Evolutionary conservation across 2,797 vertebrate species (phyloP), one percentile per base, ranked within the genome.

Genomic region (Chelon labrosus): DNA sequence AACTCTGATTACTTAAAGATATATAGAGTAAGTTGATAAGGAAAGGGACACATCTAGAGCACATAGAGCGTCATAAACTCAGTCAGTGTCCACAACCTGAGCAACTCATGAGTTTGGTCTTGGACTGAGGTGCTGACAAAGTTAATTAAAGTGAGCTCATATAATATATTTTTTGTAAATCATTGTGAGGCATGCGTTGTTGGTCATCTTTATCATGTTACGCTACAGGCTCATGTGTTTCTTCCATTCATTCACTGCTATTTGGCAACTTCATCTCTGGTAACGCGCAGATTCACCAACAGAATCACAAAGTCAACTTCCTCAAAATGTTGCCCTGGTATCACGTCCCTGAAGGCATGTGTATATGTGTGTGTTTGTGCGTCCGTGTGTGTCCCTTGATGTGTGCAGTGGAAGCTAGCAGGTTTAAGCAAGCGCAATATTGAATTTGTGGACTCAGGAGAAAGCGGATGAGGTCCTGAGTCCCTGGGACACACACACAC

Each of bases 361-460:
- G 80, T 79, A 74, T 70, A 22, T 22, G 19, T 72, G 20, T 67
- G 39, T 75, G 46, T 81, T 50, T 67, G 51, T 82, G 56, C 61
- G 71, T n/a, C n/a, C 80, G 64, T 72, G 63, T 77, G 65, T 73
- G 67, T 65, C 74, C 75, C 85, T 85, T 91, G 86, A 91, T 86
- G 89, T 89, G 74, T 75, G 75, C 75, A 79, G 67, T 82, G 70
- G 69, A 82, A 86, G 85, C 82, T 71, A 69, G 86, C 74, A 86
- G 89, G 85, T 92, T 90, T 90, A 83, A 88, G 80, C 67, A 80
- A 91, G 80, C 65, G 80, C 78, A 85, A 88, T 90, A 91, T 91
- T 88, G 89, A 91, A 92, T 89, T 91, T 92, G 83, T 85, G 85
- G 82, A 91, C 90, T 88, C 90, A 77, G 84, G 89, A 90, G 88